Percentiles rank a stretch among this genome's conserved stretches.
phyloP scores from a whole-genome alignment of 2,113 vertebrate species.

The Galbula dea region DNA sequence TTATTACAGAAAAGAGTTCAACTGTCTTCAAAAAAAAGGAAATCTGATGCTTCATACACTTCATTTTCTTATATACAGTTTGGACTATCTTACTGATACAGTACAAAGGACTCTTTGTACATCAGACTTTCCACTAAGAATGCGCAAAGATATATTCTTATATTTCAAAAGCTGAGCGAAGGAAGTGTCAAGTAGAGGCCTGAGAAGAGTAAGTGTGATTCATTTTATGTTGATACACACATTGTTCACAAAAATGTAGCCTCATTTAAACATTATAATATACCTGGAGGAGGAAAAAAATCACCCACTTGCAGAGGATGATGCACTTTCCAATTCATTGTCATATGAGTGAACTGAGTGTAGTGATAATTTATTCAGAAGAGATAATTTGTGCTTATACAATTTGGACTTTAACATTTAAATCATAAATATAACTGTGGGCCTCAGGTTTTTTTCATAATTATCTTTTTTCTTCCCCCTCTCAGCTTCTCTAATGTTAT shows the following conservation, averaged over 20 bases:
- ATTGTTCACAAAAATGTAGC: not conserved
- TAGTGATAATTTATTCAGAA: not conserved
- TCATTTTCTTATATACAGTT: not conserved
- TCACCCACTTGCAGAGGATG: not conserved
- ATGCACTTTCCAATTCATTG: not conserved
- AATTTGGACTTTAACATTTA: not conserved
- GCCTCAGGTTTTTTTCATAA: not conserved
- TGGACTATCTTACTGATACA: not conserved
- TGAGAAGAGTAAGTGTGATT: not conserved
- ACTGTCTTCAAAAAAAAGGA: not conserved
- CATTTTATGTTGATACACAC: not conserved
- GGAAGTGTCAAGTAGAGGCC: conserved; percentile 4
- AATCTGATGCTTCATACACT: not conserved
- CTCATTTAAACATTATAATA: not conserved
- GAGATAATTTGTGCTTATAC: not conserved
- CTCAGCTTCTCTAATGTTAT: not conserved
- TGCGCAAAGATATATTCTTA: not conserved
- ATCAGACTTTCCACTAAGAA: not conserved
- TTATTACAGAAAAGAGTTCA: not conserved
- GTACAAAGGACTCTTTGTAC: not conserved
- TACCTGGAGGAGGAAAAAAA: conserved; percentile 24
- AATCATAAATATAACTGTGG: not conserved
- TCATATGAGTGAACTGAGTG: not conserved
- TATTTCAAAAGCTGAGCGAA: not conserved
- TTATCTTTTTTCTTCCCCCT: not conserved